Base-by-base conservation (phyloP, 2,113 vertebrate species). In the Heloderma charlesbogerti region DNA sequence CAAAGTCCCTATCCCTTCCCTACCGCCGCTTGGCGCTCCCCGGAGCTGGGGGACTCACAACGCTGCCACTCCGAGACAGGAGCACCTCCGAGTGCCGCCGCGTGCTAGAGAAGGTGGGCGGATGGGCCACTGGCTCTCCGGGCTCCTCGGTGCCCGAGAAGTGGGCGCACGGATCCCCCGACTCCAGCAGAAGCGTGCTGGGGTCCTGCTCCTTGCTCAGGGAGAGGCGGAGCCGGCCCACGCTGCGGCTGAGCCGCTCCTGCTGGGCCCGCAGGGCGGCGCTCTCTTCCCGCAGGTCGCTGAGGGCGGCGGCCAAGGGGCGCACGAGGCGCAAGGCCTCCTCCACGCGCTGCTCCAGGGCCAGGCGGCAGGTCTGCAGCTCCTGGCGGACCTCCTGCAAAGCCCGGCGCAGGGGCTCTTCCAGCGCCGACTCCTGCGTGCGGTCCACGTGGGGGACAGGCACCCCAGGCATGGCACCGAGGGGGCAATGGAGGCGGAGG, bases 271-370 rank as follows among this genome's bases (percentile, higher is more conserved):
- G 96, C 89, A 99, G 96, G 15, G 95, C 97, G 40, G 97, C 90
- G 48, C 98, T 98, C 91, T 99, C 99, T 16, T 97, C 97, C 88
- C 97, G 97, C 91, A 99, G 94, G 77, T 93, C 91, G 12, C 95
- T 90, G 9, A 98, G 82, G 1, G 97, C 95, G 29, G 95, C 88
- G 5, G 97, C 95, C 93, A 98, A 92, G 1, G 98, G 97, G 81
- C 94, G 92, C 93, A 98, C 87, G 77, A 84, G 95, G 71, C 27
- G 72, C 66, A 90, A 83, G 0, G 96, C 97, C 92, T 93, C 96
- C 91, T 98, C 97, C 6, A 99, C 94, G 40, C 94, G 97, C 84
- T 90, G 96, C 87, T 98, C 96, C 86, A 98, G 94, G 0, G 27
- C 95, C 29, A 91, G 96, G 79, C 94, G 94, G 74, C 98, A 98